Evolutionary conservation across 2,797 vertebrate genomes (phyloP).

Genomic region (Urocyon cinereoargenteus): DNA sequence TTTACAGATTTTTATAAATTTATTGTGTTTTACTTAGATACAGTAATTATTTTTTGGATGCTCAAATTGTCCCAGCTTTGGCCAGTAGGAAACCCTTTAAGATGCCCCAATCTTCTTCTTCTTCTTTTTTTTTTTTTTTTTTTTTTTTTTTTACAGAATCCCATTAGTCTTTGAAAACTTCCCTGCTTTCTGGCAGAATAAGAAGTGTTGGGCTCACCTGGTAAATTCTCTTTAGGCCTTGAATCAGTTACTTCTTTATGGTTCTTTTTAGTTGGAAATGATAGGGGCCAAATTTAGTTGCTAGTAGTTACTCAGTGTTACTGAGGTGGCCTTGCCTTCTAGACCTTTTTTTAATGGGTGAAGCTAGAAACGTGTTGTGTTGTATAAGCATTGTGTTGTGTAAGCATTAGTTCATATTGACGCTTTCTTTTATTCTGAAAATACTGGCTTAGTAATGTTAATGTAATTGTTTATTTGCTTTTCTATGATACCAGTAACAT

Average conservation of each 20-base stretch:
- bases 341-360: neutral
- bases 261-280: neutral
- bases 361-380: neutral
- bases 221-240: neutral
- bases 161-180: slow-evolving; percentile 23
- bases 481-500: neutral
- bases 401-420: neutral
- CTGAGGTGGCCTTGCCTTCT: neutral
- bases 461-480: neutral
- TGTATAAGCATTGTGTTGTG: neutral
- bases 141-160: neutral
- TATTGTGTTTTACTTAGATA: slow-evolving; percentile 29
- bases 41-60: neutral
- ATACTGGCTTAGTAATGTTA: neutral
- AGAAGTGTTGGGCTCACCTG: neutral
- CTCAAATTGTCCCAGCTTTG: neutral
- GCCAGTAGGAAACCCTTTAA: neutral
- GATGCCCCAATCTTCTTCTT: neutral
- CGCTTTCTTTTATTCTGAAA: slow-evolving; percentile 9
- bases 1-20: slow-evolving; percentile 7
- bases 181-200: neutral
- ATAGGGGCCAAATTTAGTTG: neutral
- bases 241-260: neutral
- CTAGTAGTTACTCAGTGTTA: neutral
- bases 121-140: too few relatives aligned